Conservation (phyloP, 1,140 invertebrate species). For the Hestina assimilis region DNA sequence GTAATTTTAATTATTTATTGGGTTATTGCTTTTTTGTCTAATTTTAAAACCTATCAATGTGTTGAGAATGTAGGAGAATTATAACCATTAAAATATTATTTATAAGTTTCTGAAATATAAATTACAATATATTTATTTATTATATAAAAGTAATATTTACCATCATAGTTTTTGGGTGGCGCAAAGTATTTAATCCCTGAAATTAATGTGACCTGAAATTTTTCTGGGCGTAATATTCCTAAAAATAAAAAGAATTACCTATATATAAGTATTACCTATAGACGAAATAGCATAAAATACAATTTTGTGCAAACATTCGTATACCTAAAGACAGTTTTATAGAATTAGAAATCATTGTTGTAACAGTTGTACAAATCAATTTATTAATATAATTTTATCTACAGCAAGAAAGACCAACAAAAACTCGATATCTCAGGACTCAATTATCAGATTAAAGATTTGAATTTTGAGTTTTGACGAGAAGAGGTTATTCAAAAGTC, state of each 20-base stretch:
- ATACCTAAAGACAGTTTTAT: conserved; percentile 31
- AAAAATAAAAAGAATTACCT: conserved; percentile 19
- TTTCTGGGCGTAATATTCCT: conserved; percentile 55
- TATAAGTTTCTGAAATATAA: too few relatives aligned
- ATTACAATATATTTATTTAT: neutral
- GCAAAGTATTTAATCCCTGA: conserved; percentile 82
- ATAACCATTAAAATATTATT: too few relatives aligned
- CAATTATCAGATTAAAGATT: too few relatives aligned
- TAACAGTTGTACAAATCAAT: too few relatives aligned
- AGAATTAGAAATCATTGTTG: conserved; percentile 29
- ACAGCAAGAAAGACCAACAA: too few relatives aligned
- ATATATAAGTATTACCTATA: conserved; percentile 24
- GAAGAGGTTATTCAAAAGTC: too few relatives aligned
- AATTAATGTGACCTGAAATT: conserved; percentile 42
- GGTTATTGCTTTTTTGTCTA: too few relatives aligned
- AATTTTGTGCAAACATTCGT: neutral
- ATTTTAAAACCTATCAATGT: neutral
- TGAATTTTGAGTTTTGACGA: too few relatives aligned
- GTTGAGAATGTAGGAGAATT: too few relatives aligned
- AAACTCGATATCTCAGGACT: too few relatives aligned
- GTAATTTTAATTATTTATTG: too few relatives aligned
- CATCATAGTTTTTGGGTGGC: conserved; percentile 79
- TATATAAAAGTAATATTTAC: conserved; percentile 60
- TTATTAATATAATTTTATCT: too few relatives aligned
- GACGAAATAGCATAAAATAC: neutral